Conservation (phyloP, 2,888 invertebrate genomes). For the Eupithecia insigniata region DNA sequence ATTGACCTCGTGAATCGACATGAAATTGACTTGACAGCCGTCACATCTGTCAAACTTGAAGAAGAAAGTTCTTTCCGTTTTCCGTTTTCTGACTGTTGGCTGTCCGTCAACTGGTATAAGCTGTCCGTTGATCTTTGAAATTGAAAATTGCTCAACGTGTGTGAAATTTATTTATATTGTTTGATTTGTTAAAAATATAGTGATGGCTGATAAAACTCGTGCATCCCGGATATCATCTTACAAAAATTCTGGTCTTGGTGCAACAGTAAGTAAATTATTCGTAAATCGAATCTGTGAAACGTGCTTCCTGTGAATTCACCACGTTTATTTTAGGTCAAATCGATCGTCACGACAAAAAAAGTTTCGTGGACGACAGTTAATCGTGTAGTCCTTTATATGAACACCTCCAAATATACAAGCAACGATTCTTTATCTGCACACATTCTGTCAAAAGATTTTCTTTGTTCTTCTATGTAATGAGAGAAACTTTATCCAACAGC, state of each 20-base stretch:
- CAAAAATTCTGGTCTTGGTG: constrained; percentile 91
- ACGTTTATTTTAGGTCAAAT: too few relatives aligned
- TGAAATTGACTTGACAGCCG: too few relatives aligned
- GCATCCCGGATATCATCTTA: constrained; percentile 87
- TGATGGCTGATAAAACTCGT: constrained; percentile 86
- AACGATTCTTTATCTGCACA: too few relatives aligned
- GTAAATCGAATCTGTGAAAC: constrained; percentile 11
- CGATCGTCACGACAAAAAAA: too few relatives aligned
- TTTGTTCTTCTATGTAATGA: neutral
- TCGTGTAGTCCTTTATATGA: too few relatives aligned
- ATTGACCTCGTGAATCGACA: neutral
- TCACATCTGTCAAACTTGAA: neutral
- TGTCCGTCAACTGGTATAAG: too few relatives aligned
- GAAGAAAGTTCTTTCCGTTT: neutral
- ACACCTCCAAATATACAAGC: too few relatives aligned
- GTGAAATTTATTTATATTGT: neutral
- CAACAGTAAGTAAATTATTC: constrained; percentile 84
- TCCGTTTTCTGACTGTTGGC: neutral
- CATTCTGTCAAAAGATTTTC: neutral
- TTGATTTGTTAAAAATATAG: neutral
- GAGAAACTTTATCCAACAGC: constrained; percentile 12
- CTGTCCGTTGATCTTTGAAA: neutral
- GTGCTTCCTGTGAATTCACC: neutral
- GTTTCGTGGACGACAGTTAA: too few relatives aligned
- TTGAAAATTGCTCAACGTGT: neutral